phyloP scores from a whole-genome alignment of 2,797 vertebrate genomes.

The Tympanoctomys barrerae region DNA sequence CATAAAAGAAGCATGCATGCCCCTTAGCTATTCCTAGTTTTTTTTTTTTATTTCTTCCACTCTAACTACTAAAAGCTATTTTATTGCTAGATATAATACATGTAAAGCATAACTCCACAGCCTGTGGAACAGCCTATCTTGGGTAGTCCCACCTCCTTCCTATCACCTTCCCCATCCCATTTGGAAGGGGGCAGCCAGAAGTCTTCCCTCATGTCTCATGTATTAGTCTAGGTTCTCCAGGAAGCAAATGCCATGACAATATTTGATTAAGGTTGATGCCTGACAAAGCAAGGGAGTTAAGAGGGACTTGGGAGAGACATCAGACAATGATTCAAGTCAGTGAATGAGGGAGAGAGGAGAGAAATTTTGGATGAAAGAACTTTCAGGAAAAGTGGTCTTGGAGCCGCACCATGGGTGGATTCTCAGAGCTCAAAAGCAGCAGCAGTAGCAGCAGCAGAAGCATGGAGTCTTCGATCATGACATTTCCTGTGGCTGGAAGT shows the following conservation, averaged over 20 bases:
- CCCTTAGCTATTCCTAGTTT: neutral
- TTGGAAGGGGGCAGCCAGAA: neutral
- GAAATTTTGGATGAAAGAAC: neutral
- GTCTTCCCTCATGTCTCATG: neutral
- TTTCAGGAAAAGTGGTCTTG: neutral
- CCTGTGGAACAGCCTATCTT: neutral
- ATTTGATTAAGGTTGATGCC: slow-evolving; percentile 23
- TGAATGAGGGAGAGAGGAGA: slow-evolving; percentile 38
- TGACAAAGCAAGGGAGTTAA: slow-evolving; percentile 11
- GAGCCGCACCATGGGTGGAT: neutral
- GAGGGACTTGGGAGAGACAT: neutral
- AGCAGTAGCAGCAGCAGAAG: neutral
- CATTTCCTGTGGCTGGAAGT: neutral
- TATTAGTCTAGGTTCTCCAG: neutral
- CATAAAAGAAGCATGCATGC: neutral
- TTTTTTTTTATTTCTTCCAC: neutral
- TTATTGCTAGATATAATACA: neutral
- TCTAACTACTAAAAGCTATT: neutral
- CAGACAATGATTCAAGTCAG: neutral
- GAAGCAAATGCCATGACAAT: slow-evolving; percentile 2
- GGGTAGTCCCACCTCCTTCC: neutral
- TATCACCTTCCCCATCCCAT: neutral
- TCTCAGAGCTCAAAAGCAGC: neutral
- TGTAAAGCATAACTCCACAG: neutral
- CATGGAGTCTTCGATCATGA: neutral